These are phyloP conservation scores for Antheraea yamamai DNA, from an alignment of 2,888 invertebrate species.

Conservation along the genomic window DNA sequence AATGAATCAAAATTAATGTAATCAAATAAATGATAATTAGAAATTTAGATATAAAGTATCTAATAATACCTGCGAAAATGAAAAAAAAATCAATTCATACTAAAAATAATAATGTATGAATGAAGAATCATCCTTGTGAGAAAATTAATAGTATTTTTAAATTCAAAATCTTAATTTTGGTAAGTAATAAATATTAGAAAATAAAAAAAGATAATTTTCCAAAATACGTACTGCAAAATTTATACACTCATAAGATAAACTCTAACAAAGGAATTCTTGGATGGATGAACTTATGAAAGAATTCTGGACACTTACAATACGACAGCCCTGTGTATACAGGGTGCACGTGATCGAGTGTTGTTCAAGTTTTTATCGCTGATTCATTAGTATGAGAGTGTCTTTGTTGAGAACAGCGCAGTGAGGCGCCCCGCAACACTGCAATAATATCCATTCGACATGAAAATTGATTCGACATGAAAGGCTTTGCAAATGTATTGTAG, in stretches of 20 bases:
- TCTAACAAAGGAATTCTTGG: background rate
- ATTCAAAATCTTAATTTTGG: background rate
- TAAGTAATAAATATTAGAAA: background rate
- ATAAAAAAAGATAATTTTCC: background rate
- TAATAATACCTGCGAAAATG: too few relatives aligned
- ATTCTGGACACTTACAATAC: background rate
- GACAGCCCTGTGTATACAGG: constrained; percentile 54
- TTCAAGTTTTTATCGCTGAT: constrained; percentile 78
- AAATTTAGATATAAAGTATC: too few relatives aligned
- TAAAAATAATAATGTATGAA: too few relatives aligned
- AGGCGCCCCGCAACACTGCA: constrained; percentile 36
- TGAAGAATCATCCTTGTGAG: too few relatives aligned
- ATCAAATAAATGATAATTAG: too few relatives aligned
- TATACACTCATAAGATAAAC: too few relatives aligned
- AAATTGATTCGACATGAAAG: constrained; percentile 71
- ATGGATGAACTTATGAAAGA: background rate
- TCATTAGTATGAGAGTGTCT: constrained; percentile 80
- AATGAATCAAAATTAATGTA: too few relatives aligned
- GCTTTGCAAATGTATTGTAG: constrained; percentile 43
- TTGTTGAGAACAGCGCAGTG: constrained; percentile 55
- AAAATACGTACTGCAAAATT: background rate
- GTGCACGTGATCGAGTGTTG: constrained; percentile 74
- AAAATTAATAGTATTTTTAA: background rate
- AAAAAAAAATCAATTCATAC: too few relatives aligned
- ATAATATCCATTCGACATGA: constrained; percentile 62